A percentile compares a stretch with the other conserved stretches of the same genome.
Conservation (phyloP, 2,888 invertebrate genomes). For the Listrodromus nycthemerus region DNA sequence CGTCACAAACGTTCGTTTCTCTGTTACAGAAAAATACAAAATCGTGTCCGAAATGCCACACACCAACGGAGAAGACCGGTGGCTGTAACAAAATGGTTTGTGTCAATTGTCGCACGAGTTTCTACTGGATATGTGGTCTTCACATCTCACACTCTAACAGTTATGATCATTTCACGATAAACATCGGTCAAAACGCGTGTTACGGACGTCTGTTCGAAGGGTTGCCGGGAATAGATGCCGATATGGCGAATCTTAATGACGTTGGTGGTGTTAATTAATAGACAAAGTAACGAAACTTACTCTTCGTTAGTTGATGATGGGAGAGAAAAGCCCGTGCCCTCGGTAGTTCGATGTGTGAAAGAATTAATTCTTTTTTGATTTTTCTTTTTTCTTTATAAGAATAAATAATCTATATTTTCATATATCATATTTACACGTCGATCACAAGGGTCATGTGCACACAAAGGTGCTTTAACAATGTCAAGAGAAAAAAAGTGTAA, state of each 20-base stretch:
- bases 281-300: neutral
- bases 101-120: constrained; percentile 65
- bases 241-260: neutral
- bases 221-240: constrained; percentile 20
- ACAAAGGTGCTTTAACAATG: neutral
- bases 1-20: neutral
- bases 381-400: constrained; percentile 20
- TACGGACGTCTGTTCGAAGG: constrained; percentile 72
- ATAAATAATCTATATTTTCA: constrained; percentile 54
- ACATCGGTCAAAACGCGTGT: constrained; percentile 54
- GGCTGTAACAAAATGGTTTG: constrained; percentile 77
- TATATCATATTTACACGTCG: constrained; percentile 56
- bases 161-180: constrained; percentile 73
- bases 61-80: constrained; percentile 67
- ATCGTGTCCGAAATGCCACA: constrained; percentile 74
- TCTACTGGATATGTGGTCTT: constrained; percentile 76
- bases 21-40: constrained; percentile 73
- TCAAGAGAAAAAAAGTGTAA: neutral
- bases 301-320: neutral
- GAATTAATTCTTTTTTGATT: neutral
- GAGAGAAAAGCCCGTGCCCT: neutral
- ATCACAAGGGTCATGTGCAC: neutral
- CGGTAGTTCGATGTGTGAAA: neutral
- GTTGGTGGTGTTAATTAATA: neutral
- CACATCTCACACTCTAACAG: constrained; percentile 66